Conservation (phyloP, 35 echinoderm and acorn worm genomes). For the Amphiura filiformis region DNA sequence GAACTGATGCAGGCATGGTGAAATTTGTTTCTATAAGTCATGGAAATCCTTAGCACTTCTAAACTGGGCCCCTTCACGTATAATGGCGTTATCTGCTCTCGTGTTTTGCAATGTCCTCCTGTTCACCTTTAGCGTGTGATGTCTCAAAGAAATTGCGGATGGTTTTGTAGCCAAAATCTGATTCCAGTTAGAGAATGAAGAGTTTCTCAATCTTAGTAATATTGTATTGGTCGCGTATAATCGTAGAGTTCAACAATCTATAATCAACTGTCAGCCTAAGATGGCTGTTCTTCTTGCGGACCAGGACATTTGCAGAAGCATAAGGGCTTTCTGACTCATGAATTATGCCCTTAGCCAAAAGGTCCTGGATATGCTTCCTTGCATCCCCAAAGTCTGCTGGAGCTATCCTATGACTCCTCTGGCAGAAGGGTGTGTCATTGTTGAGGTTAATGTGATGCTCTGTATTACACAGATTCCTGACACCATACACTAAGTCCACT, state of each 20-base stretch:
- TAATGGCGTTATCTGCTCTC: too few relatives aligned
- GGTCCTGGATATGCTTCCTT: conserved; percentile 31
- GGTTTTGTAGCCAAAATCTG: too few relatives aligned
- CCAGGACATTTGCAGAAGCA: conserved; percentile 47
- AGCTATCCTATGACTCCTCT: conserved; percentile 29
- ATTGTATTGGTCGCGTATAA: conserved; percentile 59
- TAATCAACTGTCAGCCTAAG: conserved; percentile 57
- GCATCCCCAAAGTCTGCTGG: conserved; percentile 54
- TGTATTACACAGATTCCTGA: not conserved
- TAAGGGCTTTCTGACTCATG: conserved; percentile 54
- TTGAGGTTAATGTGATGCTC: conserved; percentile 46
- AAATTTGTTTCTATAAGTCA: too few relatives aligned
- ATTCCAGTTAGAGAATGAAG: too few relatives aligned
- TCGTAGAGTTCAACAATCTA: conserved; percentile 42
- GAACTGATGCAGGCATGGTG: too few relatives aligned
- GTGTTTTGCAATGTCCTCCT: too few relatives aligned
- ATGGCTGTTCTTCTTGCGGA: conserved; percentile 54
- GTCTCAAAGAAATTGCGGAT: too few relatives aligned
- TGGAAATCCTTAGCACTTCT: too few relatives aligned
- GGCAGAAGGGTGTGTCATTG: conserved; percentile 49
- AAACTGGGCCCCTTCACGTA: too few relatives aligned
- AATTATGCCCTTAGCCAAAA: conserved; percentile 57
- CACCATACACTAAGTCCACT: not conserved
- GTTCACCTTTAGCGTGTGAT: too few relatives aligned
- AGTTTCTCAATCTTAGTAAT: conserved; percentile 65